Evolutionary conservation across 2,888 invertebrate species (phyloP).

Genomic region (Rhagophthalmus giganteus): DNA sequence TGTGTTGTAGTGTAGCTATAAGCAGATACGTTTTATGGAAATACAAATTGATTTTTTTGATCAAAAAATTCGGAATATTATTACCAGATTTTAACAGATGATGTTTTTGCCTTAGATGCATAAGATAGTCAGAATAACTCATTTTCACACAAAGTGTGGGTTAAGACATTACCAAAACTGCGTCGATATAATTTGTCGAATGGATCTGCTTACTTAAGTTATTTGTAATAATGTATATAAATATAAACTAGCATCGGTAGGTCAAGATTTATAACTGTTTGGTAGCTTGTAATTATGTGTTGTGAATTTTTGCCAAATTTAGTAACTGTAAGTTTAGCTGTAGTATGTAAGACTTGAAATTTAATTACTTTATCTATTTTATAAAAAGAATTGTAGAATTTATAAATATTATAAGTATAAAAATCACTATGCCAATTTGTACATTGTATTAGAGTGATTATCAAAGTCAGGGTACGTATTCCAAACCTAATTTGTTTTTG

Average conservation of each 20-base stretch:
- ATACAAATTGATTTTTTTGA: too few species aligned
- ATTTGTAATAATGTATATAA: slow-evolving; percentile 16
- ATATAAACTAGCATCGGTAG: background rate
- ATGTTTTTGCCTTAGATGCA: too few species aligned
- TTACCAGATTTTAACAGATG: too few species aligned
- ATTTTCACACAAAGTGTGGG: too few species aligned
- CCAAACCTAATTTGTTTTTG: slow-evolving; percentile 40
- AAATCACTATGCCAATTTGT: slow-evolving; percentile 24
- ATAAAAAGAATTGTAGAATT: slow-evolving; percentile 19
- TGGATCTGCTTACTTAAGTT: too few species aligned
- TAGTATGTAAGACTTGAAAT: slow-evolving; percentile 20
- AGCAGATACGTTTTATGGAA: too few species aligned
- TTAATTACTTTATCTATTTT: slow-evolving; percentile 26
- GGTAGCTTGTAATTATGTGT: slow-evolving; percentile 27
- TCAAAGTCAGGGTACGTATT: slow-evolving; percentile 51
- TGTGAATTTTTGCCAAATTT: slow-evolving; percentile 31
- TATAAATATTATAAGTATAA: slow-evolving; percentile 16
- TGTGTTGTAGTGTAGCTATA: too few species aligned
- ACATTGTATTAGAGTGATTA: slow-evolving; percentile 33
- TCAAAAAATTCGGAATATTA: too few species aligned
- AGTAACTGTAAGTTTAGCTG: slow-evolving; percentile 15
- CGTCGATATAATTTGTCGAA: too few species aligned
- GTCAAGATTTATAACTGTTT: slow-evolving; percentile 20
- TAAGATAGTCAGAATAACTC: too few species aligned
- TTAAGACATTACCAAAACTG: too few species aligned